These are phyloP conservation scores for Hydrotaea cyrtoneurina DNA, from an alignment of 2,888 invertebrate genomes.

Conservation along the genomic window DNA sequence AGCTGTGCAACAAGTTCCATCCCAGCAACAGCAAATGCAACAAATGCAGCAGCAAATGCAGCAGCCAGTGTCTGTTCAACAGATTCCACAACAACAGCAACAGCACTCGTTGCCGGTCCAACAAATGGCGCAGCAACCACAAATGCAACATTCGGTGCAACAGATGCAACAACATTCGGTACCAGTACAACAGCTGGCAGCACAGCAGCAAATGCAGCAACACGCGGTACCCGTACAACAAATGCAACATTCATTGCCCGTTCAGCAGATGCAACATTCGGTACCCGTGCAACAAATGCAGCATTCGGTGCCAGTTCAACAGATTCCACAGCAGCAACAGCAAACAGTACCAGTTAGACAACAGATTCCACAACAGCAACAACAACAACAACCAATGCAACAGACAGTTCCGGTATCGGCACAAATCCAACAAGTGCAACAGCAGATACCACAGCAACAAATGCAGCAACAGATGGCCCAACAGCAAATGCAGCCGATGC, in stretches of 20 bases:
- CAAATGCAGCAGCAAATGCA: constrained; percentile 54
- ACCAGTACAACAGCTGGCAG: constrained; percentile 47
- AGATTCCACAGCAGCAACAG: constrained; percentile 44
- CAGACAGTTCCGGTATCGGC: constrained; percentile 69
- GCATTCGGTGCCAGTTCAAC: constrained; percentile 34
- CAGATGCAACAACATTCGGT: constrained; percentile 41
- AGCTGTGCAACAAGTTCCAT: constrained; percentile 48
- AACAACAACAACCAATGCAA: constrained; percentile 68
- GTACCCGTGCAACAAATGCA: constrained; percentile 30
- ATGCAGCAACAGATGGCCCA: constrained; percentile 54
- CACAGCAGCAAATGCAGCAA: constrained; percentile 60
- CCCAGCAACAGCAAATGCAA: constrained; percentile 31
- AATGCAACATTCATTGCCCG: constrained; percentile 49
- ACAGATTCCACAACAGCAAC: constrained; percentile 75
- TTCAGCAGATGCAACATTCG: constrained; percentile 48
- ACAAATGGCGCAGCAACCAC: constrained; percentile 38
- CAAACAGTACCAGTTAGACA: constrained; percentile 67
- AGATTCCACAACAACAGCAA: constrained; percentile 24
- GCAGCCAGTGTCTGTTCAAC: constrained; percentile 34
- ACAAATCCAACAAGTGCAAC: constrained; percentile 24
- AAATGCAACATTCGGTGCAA: constrained; percentile 59
- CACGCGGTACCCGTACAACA: constrained; percentile 38
- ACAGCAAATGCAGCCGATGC: constrained; percentile 30
- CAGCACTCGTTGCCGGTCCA: constrained; percentile 14
- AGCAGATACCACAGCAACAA: constrained; percentile 34